Conservation (phyloP, 2,797 vertebrate genomes). For the Takifugu ocellatus region DNA sequence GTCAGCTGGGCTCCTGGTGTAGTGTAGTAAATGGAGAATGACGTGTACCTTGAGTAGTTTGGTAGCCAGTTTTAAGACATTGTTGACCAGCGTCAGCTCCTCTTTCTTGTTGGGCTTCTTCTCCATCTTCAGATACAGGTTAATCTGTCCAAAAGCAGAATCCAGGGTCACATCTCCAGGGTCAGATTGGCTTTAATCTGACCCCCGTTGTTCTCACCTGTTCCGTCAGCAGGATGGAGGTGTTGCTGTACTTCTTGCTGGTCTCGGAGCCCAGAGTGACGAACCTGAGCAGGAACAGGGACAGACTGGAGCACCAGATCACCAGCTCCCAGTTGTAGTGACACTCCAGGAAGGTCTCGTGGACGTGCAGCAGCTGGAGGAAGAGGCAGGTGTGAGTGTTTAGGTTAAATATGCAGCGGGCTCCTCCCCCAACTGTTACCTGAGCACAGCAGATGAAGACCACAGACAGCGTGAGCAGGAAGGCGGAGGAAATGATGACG, state of each 20-base stretch:
- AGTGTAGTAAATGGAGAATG: too few species aligned
- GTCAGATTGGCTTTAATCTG: too few species aligned
- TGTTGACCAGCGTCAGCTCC: slow-evolving; percentile 96
- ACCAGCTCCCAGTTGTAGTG: slow-evolving; percentile 98
- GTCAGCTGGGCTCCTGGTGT: not conserved
- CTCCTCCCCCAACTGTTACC: slow-evolving; percentile 63
- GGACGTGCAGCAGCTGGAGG: slow-evolving; percentile 88
- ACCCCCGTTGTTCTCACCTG: slow-evolving; percentile 75
- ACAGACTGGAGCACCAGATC: slow-evolving; percentile 94
- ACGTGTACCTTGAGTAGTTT: slow-evolving; percentile 90
- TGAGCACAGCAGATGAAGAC: slow-evolving; percentile 99
- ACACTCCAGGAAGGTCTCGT: slow-evolving; percentile 93
- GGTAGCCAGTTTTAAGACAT: slow-evolving; percentile 96
- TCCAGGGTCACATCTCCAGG: too few species aligned
- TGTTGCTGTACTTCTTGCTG: slow-evolving; percentile 99
- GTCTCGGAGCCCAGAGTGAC: slow-evolving; percentile 97
- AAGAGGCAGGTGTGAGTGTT: fast-evolving
- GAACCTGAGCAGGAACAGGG: slow-evolving; percentile 93
- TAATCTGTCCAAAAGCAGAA: slow-evolving; percentile 77
- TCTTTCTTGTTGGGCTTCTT: slow-evolving; percentile 99
- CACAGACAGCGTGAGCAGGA: slow-evolving; percentile 92
- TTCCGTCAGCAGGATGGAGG: slow-evolving; percentile 97
- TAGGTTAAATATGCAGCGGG: too few species aligned
- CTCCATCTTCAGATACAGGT: slow-evolving; percentile 99
- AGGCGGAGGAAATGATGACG: slow-evolving; percentile 96